These are phyloP conservation scores for Ctenochaetus hawaiiensis DNA, from an alignment of 2,797 vertebrate species.

Conservation along the genomic window DNA sequence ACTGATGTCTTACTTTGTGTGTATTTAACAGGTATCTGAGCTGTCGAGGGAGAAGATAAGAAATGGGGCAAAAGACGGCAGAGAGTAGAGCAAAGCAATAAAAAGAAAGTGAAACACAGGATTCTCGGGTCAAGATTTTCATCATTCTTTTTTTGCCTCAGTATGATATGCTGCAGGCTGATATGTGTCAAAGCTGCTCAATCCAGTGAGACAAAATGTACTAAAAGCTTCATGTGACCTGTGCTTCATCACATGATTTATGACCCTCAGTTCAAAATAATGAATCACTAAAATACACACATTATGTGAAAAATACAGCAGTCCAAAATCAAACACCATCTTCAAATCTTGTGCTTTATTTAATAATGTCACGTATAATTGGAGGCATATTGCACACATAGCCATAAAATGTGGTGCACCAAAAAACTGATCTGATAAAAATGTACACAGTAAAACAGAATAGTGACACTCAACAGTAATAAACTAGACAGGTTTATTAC, in stretches of 20 bases:
- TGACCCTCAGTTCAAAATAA: not conserved
- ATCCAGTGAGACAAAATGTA: not conserved
- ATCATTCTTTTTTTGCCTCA: not conserved
- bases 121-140: not conserved
- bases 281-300: not conserved
- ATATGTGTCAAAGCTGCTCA: not conserved
- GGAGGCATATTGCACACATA: not conserved
- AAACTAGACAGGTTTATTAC: too few species aligned
- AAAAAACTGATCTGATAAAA: not conserved
- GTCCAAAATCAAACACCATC: not conserved
- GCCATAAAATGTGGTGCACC: not conserved
- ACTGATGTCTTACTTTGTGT: constrained; percentile 51
- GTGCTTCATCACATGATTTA: not conserved
- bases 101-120: constrained; percentile 1
- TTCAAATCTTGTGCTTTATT: not conserved
- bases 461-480: too few species aligned
- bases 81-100: not conserved
- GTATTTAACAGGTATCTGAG: constrained; percentile 51
- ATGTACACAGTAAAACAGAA: not conserved
- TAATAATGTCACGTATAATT: not conserved
- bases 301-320: not conserved
- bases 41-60: constrained; percentile 37
- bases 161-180: not conserved
- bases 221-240: not conserved
- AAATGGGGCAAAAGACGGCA: constrained; percentile 7